Evolutionary conservation across 2,113 vertebrate genomes (phyloP).

Genomic region (Nothocercus julius): DNA sequence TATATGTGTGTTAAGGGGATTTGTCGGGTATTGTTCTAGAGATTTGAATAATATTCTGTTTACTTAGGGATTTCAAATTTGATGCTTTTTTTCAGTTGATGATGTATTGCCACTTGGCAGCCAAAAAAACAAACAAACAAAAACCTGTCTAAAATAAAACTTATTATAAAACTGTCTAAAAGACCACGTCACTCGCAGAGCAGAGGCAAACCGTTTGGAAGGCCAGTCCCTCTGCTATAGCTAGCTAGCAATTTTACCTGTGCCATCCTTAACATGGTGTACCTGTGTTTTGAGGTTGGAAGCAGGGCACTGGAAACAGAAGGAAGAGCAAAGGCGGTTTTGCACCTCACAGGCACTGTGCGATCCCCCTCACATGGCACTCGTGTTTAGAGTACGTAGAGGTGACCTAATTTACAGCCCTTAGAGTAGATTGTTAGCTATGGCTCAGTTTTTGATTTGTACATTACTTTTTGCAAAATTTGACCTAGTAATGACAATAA

Average conservation of each 20-base stretch:
- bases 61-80: not conserved
- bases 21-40: not conserved
- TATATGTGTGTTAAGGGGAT: not conserved
- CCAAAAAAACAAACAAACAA: not conserved
- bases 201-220: not conserved
- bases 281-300: not conserved
- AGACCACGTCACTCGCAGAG: not conserved
- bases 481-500: not conserved
- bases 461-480: not conserved
- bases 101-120: not conserved
- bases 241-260: not conserved
- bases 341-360: not conserved
- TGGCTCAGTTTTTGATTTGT: not conserved
- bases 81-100: not conserved
- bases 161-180: not conserved
- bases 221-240: fast-evolving
- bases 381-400: not conserved
- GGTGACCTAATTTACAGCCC: not conserved
- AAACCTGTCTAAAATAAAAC: too few relatives aligned
- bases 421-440: not conserved
- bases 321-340: not conserved
- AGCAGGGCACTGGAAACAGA: not conserved
- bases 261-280: fast-evolving
- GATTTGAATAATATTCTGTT: not conserved
- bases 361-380: not conserved